Conservation (phyloP, 2,888 invertebrate genomes). For the Drosophila glabriapex region DNA sequence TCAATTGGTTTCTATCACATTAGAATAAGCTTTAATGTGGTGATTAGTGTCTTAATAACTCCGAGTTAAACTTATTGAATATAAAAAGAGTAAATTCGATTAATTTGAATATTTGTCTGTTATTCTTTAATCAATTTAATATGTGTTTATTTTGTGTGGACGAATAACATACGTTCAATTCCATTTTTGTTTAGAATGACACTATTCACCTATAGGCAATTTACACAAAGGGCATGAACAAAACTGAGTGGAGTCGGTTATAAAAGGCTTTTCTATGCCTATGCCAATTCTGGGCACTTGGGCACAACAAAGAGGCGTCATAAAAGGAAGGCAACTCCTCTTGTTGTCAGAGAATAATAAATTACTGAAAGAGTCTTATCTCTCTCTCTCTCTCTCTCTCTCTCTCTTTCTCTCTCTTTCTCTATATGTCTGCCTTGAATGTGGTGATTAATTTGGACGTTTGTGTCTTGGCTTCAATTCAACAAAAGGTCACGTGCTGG, state of each 20-base stretch:
- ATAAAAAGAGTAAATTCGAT: neutral
- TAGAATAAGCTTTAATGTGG: neutral
- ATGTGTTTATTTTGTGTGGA: neutral
- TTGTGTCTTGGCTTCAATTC: constrained; percentile 50
- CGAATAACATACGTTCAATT: constrained; percentile 1
- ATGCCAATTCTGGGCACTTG: constrained; percentile 53
- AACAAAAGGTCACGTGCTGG: constrained; percentile 85
- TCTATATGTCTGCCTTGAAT: constrained; percentile 60
- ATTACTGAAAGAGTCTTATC: constrained; percentile 68
- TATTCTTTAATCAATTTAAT: constrained; percentile 2
- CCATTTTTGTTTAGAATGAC: constrained; percentile 9
- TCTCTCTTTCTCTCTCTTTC: constrained; percentile 63
- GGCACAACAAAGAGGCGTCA: constrained; percentile 46
- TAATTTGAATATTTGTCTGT: neutral
- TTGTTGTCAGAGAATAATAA: constrained; percentile 60
- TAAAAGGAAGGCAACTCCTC: constrained; percentile 25
- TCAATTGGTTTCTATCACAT: neutral
- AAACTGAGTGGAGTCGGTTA: constrained; percentile 14
- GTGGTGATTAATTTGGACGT: constrained; percentile 63
- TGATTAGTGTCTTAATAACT: neutral
- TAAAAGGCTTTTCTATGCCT: constrained; percentile 16
- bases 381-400: constrained; percentile 62
- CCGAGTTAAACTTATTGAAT: neutral
- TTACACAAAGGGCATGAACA: neutral
- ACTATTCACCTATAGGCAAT: constrained; percentile 11